These are phyloP conservation scores for Pardosa pseudoannulata DNA, from an alignment of 2,888 invertebrate genomes.

Conservation along the genomic window DNA sequence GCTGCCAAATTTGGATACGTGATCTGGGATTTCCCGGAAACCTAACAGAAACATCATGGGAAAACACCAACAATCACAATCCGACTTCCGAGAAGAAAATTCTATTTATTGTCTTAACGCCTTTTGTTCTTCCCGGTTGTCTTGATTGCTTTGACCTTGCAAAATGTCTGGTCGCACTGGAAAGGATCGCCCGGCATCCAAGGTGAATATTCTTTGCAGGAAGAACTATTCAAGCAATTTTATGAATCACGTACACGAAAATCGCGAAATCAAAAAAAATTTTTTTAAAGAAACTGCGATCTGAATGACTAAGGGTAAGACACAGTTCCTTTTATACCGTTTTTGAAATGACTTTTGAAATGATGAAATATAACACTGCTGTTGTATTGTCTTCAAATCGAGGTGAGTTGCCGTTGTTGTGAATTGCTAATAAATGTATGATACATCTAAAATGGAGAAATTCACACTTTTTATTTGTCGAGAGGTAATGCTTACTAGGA, in stretches of 20 bases:
- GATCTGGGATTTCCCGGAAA: not conserved
- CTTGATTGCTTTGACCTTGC: constrained; percentile 6
- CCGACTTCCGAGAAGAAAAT: not conserved
- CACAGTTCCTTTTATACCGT: no score
- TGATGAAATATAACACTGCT: no score
- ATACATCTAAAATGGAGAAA: no score
- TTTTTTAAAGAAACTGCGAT: no score
- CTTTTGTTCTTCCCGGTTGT: not conserved
- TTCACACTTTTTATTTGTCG: no score
- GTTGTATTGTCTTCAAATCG: no score
- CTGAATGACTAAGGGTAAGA: no score
- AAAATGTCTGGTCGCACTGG: not conserved
- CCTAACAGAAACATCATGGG: not conserved
- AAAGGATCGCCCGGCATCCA: not conserved
- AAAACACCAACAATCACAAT: not conserved
- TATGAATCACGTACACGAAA: not conserved
- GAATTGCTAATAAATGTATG: no score
- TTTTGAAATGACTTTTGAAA: no score
- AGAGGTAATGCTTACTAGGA: no score
- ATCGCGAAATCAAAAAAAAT: not conserved
- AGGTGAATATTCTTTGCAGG: not conserved
- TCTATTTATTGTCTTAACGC: not conserved
- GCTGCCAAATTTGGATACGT: no score
- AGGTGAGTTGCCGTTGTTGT: no score
- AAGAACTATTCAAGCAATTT: not conserved